A percentile compares a stretch with the other conserved stretches of the same genome.
These are phyloP conservation scores for Zaprionus africanus DNA, from an alignment of 1,140 invertebrate species.

Conservation along the genomic window DNA sequence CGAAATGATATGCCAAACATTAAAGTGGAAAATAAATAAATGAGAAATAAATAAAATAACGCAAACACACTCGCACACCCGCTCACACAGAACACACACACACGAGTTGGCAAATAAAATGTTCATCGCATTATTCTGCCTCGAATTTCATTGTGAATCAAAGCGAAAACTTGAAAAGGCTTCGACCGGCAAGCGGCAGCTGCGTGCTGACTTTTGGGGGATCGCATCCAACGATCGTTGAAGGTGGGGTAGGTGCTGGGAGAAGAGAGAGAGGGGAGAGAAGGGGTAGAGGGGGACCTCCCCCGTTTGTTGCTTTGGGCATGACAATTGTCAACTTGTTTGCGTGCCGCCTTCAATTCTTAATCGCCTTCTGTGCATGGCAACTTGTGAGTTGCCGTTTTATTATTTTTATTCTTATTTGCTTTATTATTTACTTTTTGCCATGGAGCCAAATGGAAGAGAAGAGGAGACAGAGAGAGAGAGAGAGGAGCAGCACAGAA, in stretches of 20 bases:
- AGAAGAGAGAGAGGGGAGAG: not conserved
- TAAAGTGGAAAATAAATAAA: slow-evolving; percentile 24
- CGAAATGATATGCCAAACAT: slow-evolving; percentile 76
- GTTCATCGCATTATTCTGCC: slow-evolving; percentile 80
- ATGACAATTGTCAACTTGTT: slow-evolving; percentile 82
- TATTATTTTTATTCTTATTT: slow-evolving; percentile 17
- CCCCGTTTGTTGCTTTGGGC: slow-evolving; percentile 38
- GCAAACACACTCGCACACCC: slow-evolving; percentile 19
- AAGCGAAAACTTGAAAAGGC: slow-evolving; percentile 67
- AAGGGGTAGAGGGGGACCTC: slow-evolving; percentile 10
- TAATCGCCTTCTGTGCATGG: slow-evolving; percentile 74
- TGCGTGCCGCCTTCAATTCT: slow-evolving; percentile 75
- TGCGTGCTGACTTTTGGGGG: slow-evolving; percentile 31
- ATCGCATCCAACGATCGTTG: slow-evolving; percentile 9
- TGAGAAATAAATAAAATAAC: slow-evolving; percentile 36
- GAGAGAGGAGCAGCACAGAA: not conserved
- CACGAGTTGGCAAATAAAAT: slow-evolving; percentile 61
- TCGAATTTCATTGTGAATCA: slow-evolving; percentile 75
- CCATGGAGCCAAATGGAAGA: slow-evolving; percentile 10
- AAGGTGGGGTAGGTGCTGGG: not conserved
- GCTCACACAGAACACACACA: slow-evolving; percentile 21
- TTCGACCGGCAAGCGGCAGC: slow-evolving; percentile 54
- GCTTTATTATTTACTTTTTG: slow-evolving; percentile 19
- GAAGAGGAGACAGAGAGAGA: not conserved
- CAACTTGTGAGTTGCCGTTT: slow-evolving; percentile 76